Conservation (phyloP, 2,113 vertebrate genomes). For the Zosterops borbonicus region DNA sequence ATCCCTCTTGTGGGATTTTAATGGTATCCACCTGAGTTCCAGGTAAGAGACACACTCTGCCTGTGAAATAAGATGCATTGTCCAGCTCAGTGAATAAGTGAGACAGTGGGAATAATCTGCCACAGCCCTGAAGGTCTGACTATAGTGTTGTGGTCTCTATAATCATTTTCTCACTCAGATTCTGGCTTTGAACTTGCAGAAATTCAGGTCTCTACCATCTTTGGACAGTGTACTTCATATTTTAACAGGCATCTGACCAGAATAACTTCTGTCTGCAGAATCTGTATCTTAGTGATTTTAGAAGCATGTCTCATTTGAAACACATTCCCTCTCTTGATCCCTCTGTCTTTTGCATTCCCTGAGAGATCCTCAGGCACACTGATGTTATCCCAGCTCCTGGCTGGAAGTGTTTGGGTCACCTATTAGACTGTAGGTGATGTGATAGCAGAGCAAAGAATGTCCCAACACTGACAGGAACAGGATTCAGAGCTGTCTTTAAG, state of each 20-base stretch:
- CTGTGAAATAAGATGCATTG: neutral
- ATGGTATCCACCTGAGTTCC: neutral
- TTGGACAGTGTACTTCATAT: neutral
- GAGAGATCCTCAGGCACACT: neutral
- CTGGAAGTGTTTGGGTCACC: neutral
- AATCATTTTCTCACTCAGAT: neutral
- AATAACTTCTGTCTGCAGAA: neutral
- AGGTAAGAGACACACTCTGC: neutral
- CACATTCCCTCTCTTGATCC: neutral
- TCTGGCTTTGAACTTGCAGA: neutral
- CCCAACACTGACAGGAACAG: neutral
- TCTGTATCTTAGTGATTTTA: neutral
- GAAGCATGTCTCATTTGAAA: neutral
- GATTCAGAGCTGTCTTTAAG: neutral
- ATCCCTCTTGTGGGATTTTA: neutral
- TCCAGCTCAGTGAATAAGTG: neutral
- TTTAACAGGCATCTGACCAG: conserved; percentile 14
- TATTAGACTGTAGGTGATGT: neutral
- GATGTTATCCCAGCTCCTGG: neutral
- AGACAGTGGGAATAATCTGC: neutral
- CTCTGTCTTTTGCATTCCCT: neutral
- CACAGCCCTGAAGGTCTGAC: neutral
- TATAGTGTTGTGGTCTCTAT: neutral
- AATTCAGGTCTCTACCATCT: neutral
- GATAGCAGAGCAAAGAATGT: neutral